Percentiles rank a stretch among this genome's conserved stretches.
Evolutionary conservation across 1,140 invertebrate genomes (phyloP).

Genomic region (Zelostemma sp.): DNA sequence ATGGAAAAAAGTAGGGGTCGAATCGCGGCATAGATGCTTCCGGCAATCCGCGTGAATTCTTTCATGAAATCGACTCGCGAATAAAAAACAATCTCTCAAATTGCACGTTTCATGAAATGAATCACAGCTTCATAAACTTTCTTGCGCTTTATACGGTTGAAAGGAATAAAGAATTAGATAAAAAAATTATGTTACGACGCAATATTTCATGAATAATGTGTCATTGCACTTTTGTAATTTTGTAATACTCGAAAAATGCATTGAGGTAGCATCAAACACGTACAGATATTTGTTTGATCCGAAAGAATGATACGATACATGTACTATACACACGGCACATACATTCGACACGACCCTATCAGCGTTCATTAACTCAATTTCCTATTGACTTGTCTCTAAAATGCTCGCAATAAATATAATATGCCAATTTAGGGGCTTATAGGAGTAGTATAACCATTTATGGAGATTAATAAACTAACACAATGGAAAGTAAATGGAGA

Average conservation of each 20-base stretch:
- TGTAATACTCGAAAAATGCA: too few relatives aligned
- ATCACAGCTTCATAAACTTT: slow-evolving; percentile 11
- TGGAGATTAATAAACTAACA: slow-evolving; percentile 47
- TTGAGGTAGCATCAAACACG: too few relatives aligned
- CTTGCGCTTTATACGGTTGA: too few relatives aligned
- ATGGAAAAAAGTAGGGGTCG: slow-evolving; percentile 26
- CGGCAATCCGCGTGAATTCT: background rate
- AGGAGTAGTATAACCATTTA: slow-evolving; percentile 34
- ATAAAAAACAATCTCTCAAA: too few relatives aligned
- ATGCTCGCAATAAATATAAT: slow-evolving; percentile 30
- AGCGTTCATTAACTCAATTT: slow-evolving; percentile 40
- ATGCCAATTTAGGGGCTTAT: slow-evolving; percentile 36
- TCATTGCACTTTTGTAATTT: too few relatives aligned
- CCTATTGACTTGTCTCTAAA: slow-evolving; percentile 39
- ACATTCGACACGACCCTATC: slow-evolving; percentile 30
- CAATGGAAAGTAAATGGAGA: slow-evolving; percentile 5
- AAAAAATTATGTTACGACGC: too few relatives aligned
- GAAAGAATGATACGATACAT: background rate
- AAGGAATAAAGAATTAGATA: too few relatives aligned
- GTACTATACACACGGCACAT: slow-evolving; percentile 5
- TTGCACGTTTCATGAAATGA: slow-evolving; percentile 1
- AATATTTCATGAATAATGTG: too few relatives aligned
- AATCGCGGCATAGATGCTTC: slow-evolving; percentile 35
- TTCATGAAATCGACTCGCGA: background rate
- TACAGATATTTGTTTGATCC: too few relatives aligned